Conservation (phyloP, 1,140 invertebrate species). For the Myzus persicae region DNA sequence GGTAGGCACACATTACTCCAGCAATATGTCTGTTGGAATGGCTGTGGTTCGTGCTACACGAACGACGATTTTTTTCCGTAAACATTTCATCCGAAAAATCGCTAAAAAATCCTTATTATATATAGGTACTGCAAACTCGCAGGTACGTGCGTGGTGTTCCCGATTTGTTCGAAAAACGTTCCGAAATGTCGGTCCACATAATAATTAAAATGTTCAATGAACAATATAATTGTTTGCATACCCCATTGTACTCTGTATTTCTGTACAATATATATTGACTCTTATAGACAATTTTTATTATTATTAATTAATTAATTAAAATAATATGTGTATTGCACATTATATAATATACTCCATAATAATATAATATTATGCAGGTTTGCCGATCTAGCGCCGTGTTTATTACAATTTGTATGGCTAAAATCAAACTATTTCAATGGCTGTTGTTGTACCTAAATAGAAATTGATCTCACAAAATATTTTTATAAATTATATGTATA, state of each 20-base stretch:
- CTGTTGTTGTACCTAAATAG: no score
- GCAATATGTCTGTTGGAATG: background rate
- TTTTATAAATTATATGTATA: no score
- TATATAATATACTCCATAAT: background rate
- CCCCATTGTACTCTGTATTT: background rate
- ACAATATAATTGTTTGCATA: background rate
- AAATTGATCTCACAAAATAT: background rate
- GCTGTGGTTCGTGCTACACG: background rate
- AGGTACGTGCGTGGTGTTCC: background rate
- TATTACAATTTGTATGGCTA: background rate
- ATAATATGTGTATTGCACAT: background rate
- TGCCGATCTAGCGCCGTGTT: background rate
- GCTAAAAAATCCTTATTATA: no score
- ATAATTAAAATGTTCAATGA: no score
- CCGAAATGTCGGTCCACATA: background rate
- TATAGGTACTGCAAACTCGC: no score
- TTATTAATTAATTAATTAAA: background rate
- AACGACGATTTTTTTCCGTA: background rate
- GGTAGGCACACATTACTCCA: background rate
- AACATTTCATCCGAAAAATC: no score
- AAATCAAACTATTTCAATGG: background rate
- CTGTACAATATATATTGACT: background rate
- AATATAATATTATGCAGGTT: background rate
- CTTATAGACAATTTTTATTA: no score
- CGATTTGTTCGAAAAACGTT: background rate